Base-by-base conservation (phyloP, 2,888 invertebrate species). In the Taenaris catops region DNA sequence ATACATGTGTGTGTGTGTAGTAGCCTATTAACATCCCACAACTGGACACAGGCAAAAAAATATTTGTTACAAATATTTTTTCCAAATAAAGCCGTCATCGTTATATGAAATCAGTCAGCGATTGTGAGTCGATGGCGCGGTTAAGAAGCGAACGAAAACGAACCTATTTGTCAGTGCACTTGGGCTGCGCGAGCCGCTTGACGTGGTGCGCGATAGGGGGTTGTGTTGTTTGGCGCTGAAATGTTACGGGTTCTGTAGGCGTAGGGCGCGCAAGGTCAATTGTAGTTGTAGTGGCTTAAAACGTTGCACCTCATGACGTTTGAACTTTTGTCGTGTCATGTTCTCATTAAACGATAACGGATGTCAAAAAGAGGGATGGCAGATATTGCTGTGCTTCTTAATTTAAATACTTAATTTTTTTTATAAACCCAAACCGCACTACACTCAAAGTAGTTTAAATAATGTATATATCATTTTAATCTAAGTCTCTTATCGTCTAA, bases 81-180 rank as follows among this genome's bases (percentile, higher is more conserved):
- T n/a, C n/a, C n/a, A n/a, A n/a, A n/a, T n/a, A n/a, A n/a, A n/a
- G n/a, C n/a, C n/a, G n/a, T n/a, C n/a, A n/a, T n/a, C n/a, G n/a
- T n/a, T n/a, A n/a, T n/a, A n/a, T n/a, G n/a, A n/a, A n/a, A n/a
- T 26, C 26, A 26, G 17, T 14, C 26, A 26, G 9, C 9, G 3
- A 24, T 11, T 11, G 6, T 2, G n/a, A 3, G 12, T 5, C 8
- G 19, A 12, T 20, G 3, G 28, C 6, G 3, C 6, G 2, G 1
- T n/a, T 4, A 28, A 9, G 23, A 41, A 41, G 41, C 41, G 18
- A 29, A 38, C 34, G 9, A 21, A 38, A 67, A 78, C 80, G 57
- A 76, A 81, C 83, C 83, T 83, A 84, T 79, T 76, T 78, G 52
- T 80, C 79, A 63, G 71, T 72, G 73, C 78, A 78, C 63, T 75